These are phyloP conservation scores for Poeciliopsis presidionis DNA, from an alignment of 2,797 vertebrate genomes.

Conservation along the genomic window DNA sequence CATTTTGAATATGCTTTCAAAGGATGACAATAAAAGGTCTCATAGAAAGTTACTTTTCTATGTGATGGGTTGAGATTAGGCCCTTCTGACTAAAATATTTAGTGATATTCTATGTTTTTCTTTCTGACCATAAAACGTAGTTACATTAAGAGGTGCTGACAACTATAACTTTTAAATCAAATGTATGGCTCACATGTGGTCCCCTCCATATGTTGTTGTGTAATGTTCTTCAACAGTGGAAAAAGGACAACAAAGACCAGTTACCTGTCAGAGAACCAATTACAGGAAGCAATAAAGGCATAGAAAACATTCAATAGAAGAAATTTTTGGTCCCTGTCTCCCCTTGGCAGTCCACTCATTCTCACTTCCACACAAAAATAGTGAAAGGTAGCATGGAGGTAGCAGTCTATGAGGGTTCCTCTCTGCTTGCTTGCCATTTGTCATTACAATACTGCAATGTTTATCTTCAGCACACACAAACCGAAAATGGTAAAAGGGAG, in stretches of 20 bases:
- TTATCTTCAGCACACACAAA: constrained; percentile 68
- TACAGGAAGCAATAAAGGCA: constrained; percentile 81
- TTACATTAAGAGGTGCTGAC: constrained; percentile 13
- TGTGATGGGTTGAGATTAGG: not conserved
- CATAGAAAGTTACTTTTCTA: not conserved
- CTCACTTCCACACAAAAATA: constrained; percentile 56
- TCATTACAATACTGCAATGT: constrained; percentile 73
- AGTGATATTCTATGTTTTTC: not conserved
- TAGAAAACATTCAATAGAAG: constrained; percentile 79
- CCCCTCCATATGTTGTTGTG: constrained; percentile 52
- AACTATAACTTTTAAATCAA: constrained; percentile 44
- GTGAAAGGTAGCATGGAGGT: constrained; percentile 32
- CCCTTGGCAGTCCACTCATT: constrained; percentile 75
- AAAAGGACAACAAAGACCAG: constrained; percentile 67
- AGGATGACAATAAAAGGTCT: not conserved
- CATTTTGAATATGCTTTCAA: not conserved
- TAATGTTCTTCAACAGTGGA: constrained; percentile 59
- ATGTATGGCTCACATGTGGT: constrained; percentile 51
- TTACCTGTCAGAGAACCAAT: constrained; percentile 80
- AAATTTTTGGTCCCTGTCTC: constrained; percentile 74
- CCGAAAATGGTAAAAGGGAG: constrained; percentile 64
- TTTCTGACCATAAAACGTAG: not conserved
- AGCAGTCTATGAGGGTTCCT: constrained; percentile 60
- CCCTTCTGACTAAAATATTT: not conserved
- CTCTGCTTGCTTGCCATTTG: constrained; percentile 64